phyloP scores from a whole-genome alignment of 2,797 vertebrate species.

The Parotocinclus haroldoi region DNA sequence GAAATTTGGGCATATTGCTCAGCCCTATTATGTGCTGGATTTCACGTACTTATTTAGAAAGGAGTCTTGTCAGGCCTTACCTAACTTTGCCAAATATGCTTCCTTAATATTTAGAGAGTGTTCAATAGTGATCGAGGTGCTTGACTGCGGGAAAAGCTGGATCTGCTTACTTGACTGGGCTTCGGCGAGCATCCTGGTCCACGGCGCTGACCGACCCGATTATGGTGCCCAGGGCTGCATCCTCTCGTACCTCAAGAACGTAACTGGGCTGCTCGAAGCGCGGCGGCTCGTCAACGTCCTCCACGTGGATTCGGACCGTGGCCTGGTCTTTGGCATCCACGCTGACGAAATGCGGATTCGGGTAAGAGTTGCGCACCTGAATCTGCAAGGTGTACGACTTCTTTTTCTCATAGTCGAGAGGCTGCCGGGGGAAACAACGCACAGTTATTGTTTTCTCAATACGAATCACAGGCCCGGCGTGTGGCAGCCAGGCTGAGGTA shows the following conservation, averaged over 20 bases:
- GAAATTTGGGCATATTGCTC: no score
- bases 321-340: slow-evolving; percentile 80
- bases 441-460: slow-evolving; percentile 15
- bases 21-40: no score
- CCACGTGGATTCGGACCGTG: slow-evolving; percentile 79
- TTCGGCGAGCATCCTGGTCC: slow-evolving; percentile 83
- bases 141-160: no score
- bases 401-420: slow-evolving; percentile 89
- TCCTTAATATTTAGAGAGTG: slow-evolving; percentile 2
- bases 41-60: no score
- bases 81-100: slow-evolving; percentile 3
- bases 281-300: slow-evolving; percentile 91
- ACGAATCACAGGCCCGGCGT: background rate
- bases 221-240: slow-evolving; percentile 72
- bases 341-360: slow-evolving; percentile 78
- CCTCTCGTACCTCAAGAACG: slow-evolving; percentile 86
- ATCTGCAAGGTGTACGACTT: slow-evolving; percentile 84
- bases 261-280: slow-evolving; percentile 84
- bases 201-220: slow-evolving; percentile 82
- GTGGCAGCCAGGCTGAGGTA: slow-evolving; percentile 3
- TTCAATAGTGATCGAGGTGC: no score
- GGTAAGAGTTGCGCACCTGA: slow-evolving; percentile 83
- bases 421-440: slow-evolving; percentile 59
- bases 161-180: slow-evolving; percentile 79
- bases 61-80: no score